Base-by-base conservation (phyloP, 2,797 vertebrate species). In the Paedocypris micromegethes region DNA sequence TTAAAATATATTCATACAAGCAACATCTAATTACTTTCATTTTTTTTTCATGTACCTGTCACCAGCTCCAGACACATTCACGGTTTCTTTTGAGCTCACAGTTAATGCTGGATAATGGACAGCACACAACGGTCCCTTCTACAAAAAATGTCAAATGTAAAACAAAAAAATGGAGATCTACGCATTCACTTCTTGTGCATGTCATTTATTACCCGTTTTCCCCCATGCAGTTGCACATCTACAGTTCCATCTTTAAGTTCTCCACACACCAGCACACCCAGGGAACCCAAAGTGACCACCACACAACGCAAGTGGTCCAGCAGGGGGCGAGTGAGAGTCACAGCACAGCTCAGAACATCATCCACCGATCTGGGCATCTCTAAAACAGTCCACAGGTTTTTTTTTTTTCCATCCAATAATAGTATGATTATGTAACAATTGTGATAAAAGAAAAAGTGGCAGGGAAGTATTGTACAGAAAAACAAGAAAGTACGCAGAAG, bases 51-150 rank as follows among this genome's bases (percentile, higher is more conserved):
- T 0, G 1, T 84, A 91, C 94, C 94, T 96, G 80, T 96, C 94
- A 41, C 94, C 94, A 3, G 94, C 94, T 83, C 94, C 94, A 0
- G 93, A 95, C 42, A 95, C 93, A 0, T 92, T 97, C 68, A 91
- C 68, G 0, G 83, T 92, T 68, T 93, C 86, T 45, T 91, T 87
- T 63, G 77, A 58, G 4, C 80, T 59, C 71, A 90, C 52, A 6
- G 77, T 69, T 72, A 92, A 59, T 0, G 93, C 86, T 0, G 93
- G 91, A 81, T 93, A 95, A 79, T 95, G 88, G 42, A 87, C 38
- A 7, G 90, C 93, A 77, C 90, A 92, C 54, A 93, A 82, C 51
- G 73, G 75, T 66, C 83, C 83, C 54, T 77, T 85, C 90, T 90
- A 5, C 5, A 57, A 55, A 46, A 3, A 37, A 9, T 50, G 5